A percentile compares a stretch with the other conserved stretches of the same genome.
Conservation (phyloP, 2,797 vertebrate genomes). For the Octomys mimax region DNA sequence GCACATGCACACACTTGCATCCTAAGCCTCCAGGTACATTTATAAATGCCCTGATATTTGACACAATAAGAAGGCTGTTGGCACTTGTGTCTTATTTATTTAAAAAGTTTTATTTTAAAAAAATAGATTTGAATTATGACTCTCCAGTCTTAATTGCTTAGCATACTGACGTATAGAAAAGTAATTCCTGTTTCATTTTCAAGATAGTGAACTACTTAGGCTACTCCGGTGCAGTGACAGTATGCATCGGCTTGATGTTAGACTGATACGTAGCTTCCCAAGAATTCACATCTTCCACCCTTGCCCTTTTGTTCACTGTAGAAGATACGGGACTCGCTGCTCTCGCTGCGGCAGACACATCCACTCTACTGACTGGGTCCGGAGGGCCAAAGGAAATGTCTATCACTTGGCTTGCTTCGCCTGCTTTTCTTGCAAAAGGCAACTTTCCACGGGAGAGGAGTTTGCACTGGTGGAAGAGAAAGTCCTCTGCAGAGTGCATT, state of each 20-base stretch:
- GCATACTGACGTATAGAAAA: constrained; percentile 19
- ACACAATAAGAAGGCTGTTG: neutral
- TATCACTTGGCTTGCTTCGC: constrained; percentile 98
- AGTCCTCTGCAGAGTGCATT: constrained; percentile 96
- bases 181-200: constrained; percentile 59
- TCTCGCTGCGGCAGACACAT: constrained; percentile 96
- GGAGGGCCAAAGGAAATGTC: constrained; percentile 96
- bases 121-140: constrained; percentile 42
- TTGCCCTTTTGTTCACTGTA: constrained; percentile 72
- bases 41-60: constrained; percentile 37
- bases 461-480: constrained; percentile 97
- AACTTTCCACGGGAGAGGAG: constrained; percentile 98
- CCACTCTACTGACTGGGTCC: constrained; percentile 98
- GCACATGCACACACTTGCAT: neutral
- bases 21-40: constrained; percentile 31
- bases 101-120: constrained; percentile 50
- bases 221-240: neutral
- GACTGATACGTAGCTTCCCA: neutral
- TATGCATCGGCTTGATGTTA: neutral
- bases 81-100: constrained; percentile 7
- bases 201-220: constrained; percentile 34
- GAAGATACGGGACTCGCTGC: constrained; percentile 96
- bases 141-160: constrained; percentile 33
- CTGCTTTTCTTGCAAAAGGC: constrained; percentile 98
- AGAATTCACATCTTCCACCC: neutral